Conservation (phyloP, 2,113 vertebrate genomes). For the Falcunculus frontatus region DNA sequence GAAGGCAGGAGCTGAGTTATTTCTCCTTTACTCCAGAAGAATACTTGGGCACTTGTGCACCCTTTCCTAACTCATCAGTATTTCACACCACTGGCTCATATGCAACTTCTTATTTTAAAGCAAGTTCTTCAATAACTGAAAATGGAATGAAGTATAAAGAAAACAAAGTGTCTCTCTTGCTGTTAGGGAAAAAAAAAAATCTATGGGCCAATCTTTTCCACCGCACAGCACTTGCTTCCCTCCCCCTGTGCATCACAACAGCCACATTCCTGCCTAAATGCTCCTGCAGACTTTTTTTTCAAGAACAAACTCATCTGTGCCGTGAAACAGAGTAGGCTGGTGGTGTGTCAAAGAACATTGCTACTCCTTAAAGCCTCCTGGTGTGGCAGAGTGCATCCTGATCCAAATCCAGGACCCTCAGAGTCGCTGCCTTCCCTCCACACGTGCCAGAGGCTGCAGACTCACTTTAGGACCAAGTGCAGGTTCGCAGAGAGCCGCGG, state of each 20-base stretch:
- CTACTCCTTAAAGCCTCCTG: background rate
- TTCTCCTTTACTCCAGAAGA: background rate
- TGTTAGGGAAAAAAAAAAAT: background rate
- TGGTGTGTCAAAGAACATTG: background rate
- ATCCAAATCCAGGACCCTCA: background rate
- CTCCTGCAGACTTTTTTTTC: background rate
- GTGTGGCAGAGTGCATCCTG: background rate
- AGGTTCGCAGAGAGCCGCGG: slow-evolving; percentile 94
- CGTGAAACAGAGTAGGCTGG: background rate
- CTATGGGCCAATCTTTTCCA: background rate
- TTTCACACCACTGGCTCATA: background rate
- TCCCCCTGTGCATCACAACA: background rate
- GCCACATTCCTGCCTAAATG: slow-evolving; percentile 20
- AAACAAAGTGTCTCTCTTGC: background rate
- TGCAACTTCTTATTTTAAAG: background rate
- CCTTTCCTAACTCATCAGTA: background rate
- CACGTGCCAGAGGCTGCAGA: background rate
- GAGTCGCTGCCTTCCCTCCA: background rate
- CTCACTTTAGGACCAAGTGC: slow-evolving; percentile 95
- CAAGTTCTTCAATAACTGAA: background rate
- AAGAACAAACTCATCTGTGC: background rate
- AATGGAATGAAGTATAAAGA: background rate
- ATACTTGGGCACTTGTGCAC: background rate
- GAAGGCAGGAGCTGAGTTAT: background rate
- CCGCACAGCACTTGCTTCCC: background rate